Evolutionary conservation across 1,140 invertebrate genomes (phyloP).

Genomic region (Chymomyza costata): DNA sequence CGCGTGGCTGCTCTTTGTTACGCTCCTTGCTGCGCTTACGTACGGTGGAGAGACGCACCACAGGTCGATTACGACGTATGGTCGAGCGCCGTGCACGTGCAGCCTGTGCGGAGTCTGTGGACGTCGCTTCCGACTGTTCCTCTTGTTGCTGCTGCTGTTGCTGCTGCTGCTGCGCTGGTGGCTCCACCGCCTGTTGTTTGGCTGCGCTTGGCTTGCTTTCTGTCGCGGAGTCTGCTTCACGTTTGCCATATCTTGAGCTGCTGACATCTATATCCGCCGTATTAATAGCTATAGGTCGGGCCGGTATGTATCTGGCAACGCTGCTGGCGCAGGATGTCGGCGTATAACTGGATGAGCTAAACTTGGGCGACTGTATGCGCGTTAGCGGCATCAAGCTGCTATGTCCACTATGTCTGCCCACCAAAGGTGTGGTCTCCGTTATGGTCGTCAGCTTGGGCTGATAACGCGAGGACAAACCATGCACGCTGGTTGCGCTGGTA

Average conservation of each 20-base stretch:
- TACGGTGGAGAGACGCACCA: slow-evolving; percentile 82
- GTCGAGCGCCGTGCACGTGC: slow-evolving; percentile 76
- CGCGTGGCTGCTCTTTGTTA: slow-evolving; percentile 4
- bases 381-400: slow-evolving; percentile 69
- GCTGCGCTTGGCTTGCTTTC: slow-evolving; percentile 7
- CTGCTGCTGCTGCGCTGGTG: slow-evolving; percentile 2
- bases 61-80: slow-evolving; percentile 82
- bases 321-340: slow-evolving; percentile 14
- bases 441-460: slow-evolving; percentile 86
- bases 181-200: slow-evolving; percentile 4
- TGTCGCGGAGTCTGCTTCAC: slow-evolving; percentile 40
- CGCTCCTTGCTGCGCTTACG: slow-evolving; percentile 77
- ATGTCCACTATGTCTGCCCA: slow-evolving; percentile 45
- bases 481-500: slow-evolving; percentile 25
- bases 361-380: slow-evolving; percentile 76
- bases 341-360: too few relatives aligned
- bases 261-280: slow-evolving; percentile 90
- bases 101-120: background rate
- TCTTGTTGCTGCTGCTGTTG: background rate
- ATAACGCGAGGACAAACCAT: slow-evolving; percentile 77
- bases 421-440: slow-evolving; percentile 77
- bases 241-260: slow-evolving; percentile 78
- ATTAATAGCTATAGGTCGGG: slow-evolving; percentile 82
- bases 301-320: slow-evolving; percentile 75
- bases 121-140: background rate